Conservation (phyloP, 2,113 vertebrate genomes). For the Rhinoptilus africanus region DNA sequence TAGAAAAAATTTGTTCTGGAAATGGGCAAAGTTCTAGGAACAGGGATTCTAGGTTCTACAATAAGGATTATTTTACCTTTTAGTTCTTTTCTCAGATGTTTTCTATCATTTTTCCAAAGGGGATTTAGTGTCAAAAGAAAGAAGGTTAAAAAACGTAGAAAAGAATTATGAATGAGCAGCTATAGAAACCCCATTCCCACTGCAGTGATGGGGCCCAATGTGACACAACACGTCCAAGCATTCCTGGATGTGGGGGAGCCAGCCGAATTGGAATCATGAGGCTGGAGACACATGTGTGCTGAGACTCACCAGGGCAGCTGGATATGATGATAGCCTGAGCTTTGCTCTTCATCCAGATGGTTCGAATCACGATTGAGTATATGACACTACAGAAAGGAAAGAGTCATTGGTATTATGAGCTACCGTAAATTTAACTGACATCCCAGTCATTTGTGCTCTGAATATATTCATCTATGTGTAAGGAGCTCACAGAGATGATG, state of each 20-base stretch:
- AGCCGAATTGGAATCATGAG: accelerated
- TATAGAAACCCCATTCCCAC: neutral
- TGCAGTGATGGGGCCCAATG: accelerated
- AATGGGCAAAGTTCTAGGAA: neutral
- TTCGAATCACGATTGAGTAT: slow-evolving; percentile 77
- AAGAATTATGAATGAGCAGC: neutral
- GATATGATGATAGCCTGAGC: slow-evolving; percentile 62
- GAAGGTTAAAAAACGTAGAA: neutral
- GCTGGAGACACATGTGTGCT: neutral
- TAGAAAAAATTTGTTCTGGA: neutral
- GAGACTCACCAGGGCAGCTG: slow-evolving; percentile 73
- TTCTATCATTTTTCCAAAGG: neutral
- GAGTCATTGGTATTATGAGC: neutral
- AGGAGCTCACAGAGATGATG: neutral
- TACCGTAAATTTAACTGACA: neutral
- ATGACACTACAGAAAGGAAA: slow-evolving; percentile 55
- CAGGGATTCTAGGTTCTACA: neutral
- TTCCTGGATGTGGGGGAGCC: neutral
- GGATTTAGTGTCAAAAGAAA: neutral
- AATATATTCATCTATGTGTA: neutral
- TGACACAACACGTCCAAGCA: neutral
- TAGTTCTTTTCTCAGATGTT: neutral
- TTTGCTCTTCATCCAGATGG: slow-evolving; percentile 81
- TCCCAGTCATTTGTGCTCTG: accelerated
- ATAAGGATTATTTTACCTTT: neutral